These are phyloP conservation scores for Tachina grossa DNA, from an alignment of 2,888 invertebrate genomes.

Conservation along the genomic window DNA sequence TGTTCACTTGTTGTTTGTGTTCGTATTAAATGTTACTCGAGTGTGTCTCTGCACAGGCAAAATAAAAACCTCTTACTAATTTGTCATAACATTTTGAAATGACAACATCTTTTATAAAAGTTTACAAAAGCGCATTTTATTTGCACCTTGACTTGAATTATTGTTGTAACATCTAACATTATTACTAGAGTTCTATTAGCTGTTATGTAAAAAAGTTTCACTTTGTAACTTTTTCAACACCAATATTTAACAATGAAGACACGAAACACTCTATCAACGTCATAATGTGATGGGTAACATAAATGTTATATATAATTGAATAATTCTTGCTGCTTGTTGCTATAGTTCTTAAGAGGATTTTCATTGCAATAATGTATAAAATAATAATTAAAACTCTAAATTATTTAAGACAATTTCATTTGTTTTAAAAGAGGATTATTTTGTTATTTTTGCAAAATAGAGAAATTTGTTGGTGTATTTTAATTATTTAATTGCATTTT, in stretches of 20 bases:
- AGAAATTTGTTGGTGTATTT: not conserved
- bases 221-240: constrained; percentile 36
- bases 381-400: not conserved
- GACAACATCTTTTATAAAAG: constrained; percentile 10
- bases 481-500: not conserved
- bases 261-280: constrained; percentile 61
- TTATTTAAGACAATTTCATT: not conserved
- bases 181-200: constrained; percentile 1
- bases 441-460: no score
- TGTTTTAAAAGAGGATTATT: not conserved
- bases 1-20: not conserved
- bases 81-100: constrained; percentile 54
- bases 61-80: constrained; percentile 18
- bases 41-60: constrained; percentile 6
- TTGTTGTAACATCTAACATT: constrained; percentile 15
- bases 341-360: not conserved
- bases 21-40: not conserved
- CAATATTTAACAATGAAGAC: constrained; percentile 26
- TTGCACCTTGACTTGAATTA: not conserved
- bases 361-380: not conserved
- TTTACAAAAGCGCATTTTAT: constrained; percentile 13
- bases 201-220: not conserved
- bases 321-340: not conserved
- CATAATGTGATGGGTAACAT: constrained; percentile 47
- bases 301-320: not conserved